Percentiles rank a stretch among this genome's conserved stretches.
Evolutionary conservation across 1,140 invertebrate species (phyloP).

Genomic region (Plectrocnemia conspersa): DNA sequence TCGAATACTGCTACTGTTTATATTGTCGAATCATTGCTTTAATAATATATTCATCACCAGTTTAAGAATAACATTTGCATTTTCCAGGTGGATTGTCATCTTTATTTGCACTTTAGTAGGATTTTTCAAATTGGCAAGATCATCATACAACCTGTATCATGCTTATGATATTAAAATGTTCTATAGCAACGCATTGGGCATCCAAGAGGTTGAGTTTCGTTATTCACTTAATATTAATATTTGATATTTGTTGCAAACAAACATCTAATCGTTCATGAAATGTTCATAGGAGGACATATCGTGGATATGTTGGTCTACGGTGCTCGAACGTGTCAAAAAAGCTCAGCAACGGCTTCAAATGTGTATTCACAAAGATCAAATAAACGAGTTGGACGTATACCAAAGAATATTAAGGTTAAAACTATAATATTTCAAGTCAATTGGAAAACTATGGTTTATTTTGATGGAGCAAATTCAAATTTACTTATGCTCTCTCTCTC

Average conservation of each 20-base stretch:
- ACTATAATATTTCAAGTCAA: too few species aligned
- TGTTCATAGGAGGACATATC: constrained; percentile 74
- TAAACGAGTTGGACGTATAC: constrained; percentile 96
- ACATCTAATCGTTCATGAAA: too few species aligned
- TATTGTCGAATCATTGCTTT: too few species aligned
- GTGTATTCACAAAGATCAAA: constrained; percentile 92
- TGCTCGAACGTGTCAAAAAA: constrained; percentile 78
- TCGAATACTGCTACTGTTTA: too few species aligned
- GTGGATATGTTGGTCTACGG: constrained; percentile 92
- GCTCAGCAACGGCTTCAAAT: constrained; percentile 93
- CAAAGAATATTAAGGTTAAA: constrained; percentile 90
- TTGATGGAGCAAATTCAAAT: too few species aligned
- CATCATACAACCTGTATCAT: constrained; percentile 76
- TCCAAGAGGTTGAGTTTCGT: constrained; percentile 60
- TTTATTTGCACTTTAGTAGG: constrained; percentile 63
- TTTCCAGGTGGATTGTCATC: constrained; percentile 47
- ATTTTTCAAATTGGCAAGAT: constrained; percentile 69
- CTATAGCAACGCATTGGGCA: constrained; percentile 79
- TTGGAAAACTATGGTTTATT: too few species aligned
- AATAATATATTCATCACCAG: neutral
- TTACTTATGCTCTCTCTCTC: too few species aligned
- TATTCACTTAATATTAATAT: neutral
- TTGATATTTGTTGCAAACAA: too few species aligned
- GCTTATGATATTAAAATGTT: constrained; percentile 91
- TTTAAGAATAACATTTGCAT: constrained; percentile 19